These are phyloP conservation scores for Mnemiopsis leidyi DNA, from an alignment of 37 sponge, comb jelly and placozoan species.

Conservation along the genomic window DNA sequence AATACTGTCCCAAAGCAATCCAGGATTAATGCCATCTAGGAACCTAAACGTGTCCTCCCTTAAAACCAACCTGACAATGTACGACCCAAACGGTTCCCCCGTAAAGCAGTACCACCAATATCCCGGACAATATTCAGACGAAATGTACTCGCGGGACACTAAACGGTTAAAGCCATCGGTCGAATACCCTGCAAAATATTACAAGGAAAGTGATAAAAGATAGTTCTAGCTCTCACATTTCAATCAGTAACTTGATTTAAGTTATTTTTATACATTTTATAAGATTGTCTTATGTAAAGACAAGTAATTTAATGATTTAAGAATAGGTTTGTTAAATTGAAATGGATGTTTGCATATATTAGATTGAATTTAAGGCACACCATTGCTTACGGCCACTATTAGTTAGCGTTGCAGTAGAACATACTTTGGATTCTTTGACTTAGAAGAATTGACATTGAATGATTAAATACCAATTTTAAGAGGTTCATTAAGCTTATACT, in stretches of 20 bases:
- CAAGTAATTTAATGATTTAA: neutral
- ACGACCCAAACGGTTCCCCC: constrained; percentile 5
- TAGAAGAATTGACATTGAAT: too few relatives aligned
- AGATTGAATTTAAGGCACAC: neutral
- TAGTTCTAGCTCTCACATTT: neutral
- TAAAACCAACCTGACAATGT: neutral
- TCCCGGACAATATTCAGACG: constrained; percentile 30
- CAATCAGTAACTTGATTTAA: neutral
- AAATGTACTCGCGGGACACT: neutral
- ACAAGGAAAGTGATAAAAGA: constrained; percentile 22
- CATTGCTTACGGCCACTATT: too few relatives aligned
- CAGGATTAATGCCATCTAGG: neutral
- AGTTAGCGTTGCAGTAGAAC: too few relatives aligned
- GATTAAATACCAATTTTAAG: too few relatives aligned
- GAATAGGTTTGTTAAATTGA: neutral
- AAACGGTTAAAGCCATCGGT: constrained; percentile 33
- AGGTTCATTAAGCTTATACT: too few relatives aligned
- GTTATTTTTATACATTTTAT: constrained; percentile 28
- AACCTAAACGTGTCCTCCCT: constrained; percentile 3
- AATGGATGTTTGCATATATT: neutral
- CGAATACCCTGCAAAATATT: constrained; percentile 10
- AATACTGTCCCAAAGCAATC: constrained; percentile 40
- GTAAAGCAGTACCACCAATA: neutral
- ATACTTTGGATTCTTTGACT: too few relatives aligned
- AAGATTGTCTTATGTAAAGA: neutral